A percentile compares a stretch with the other conserved stretches of the same genome.
These are phyloP conservation scores for Prionace glauca DNA, from an alignment of 2,797 vertebrate species.

Conservation along the genomic window DNA sequence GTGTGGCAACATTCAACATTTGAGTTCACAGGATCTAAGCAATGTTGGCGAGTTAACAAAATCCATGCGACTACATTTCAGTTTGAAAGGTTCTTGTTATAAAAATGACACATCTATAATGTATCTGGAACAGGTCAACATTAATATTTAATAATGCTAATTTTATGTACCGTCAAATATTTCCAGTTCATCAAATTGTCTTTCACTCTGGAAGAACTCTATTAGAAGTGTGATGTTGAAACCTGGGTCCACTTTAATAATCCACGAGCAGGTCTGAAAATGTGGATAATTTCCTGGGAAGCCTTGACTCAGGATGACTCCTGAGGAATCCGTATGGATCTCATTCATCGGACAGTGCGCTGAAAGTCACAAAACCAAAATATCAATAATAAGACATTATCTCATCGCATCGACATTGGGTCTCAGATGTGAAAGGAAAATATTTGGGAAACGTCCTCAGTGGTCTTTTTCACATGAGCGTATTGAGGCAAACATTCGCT, in stretches of 20 bases:
- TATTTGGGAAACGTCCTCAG: not conserved
- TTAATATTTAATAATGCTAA: not conserved
- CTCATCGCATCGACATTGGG: not conserved
- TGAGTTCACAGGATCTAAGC: not conserved
- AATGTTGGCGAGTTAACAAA: not conserved
- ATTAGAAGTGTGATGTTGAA: constrained; percentile 89
- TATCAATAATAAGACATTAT: not conserved
- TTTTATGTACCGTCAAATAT: constrained; percentile 82
- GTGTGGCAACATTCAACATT: not conserved
- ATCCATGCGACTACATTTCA: not conserved
- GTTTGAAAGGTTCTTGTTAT: not conserved
- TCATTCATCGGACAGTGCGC: constrained; percentile 91
- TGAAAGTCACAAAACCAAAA: constrained; percentile 47
- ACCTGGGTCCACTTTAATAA: constrained; percentile 80
- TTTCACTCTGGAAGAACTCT: constrained; percentile 92
- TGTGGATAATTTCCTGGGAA: constrained; percentile 81
- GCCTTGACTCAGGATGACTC: constrained; percentile 90
- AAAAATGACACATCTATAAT: not conserved
- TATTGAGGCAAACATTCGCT: not conserved
- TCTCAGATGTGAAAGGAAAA: not conserved
- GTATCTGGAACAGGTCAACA: not conserved
- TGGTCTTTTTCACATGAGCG: not conserved
- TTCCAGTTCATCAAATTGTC: constrained; percentile 91
- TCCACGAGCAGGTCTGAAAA: constrained; percentile 95
- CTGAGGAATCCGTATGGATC: constrained; percentile 79